Percentiles rank a stretch among this genome's conserved stretches.
Conservation (phyloP, 2,888 invertebrate species). For the Cheiracanthium punctorium region DNA sequence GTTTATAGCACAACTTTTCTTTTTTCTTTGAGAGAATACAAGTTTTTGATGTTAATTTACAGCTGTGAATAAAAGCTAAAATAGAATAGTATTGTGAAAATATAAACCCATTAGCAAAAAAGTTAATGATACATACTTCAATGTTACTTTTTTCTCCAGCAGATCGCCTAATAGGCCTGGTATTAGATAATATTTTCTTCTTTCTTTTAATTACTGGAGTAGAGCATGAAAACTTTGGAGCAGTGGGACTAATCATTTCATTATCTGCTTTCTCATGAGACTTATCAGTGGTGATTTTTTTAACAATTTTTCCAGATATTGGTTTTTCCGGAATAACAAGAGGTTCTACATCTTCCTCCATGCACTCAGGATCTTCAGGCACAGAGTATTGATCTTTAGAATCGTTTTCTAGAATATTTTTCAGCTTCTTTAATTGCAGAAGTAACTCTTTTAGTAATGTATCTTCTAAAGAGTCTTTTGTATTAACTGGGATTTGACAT, state of each 20-base stretch:
- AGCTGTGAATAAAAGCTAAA: no score
- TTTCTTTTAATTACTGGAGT: constrained; percentile 26
- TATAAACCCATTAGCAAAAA: no score
- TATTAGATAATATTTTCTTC: neutral
- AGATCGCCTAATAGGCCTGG: neutral
- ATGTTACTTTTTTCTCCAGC: constrained; percentile 10
- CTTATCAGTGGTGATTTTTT: neutral
- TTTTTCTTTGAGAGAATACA: no score
- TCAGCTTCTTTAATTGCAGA: constrained; percentile 6
- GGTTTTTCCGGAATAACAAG: neutral
- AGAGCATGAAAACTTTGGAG: constrained; percentile 6
- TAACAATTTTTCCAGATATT: neutral
- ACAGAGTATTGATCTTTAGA: neutral
- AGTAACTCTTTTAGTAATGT: constrained; percentile 34
- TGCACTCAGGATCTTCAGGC: neutral
- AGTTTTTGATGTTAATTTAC: no score
- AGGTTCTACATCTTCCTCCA: neutral
- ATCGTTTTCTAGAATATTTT: neutral
- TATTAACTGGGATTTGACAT: constrained; percentile 28
- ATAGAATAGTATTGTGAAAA: no score
- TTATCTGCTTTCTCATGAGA: neutral
- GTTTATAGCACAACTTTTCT: no score
- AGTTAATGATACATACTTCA: constrained; percentile 38
- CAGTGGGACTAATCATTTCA: neutral
- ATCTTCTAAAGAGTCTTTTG: constrained; percentile 44